These are phyloP conservation scores for Lottia gigantea DNA, from an alignment of 2,888 invertebrate species.

Conservation along the genomic window DNA sequence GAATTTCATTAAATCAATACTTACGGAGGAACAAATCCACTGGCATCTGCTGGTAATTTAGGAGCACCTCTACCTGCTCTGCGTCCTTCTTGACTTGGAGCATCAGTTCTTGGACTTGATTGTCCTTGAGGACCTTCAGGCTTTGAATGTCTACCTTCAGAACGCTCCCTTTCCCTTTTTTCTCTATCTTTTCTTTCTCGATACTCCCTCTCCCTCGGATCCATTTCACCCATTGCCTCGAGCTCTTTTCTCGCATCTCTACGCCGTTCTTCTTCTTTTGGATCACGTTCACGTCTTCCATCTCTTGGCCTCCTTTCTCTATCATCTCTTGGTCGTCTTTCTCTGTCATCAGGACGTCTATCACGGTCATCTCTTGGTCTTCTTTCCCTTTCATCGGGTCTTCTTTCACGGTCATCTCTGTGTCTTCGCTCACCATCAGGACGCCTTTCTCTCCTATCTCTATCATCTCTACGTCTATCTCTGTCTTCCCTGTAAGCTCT, in stretches of 20 bases:
- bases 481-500: slow-evolving; percentile 38
- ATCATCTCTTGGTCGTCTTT: slow-evolving; percentile 32
- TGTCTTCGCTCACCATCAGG: slow-evolving; percentile 26
- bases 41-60: slow-evolving; percentile 13
- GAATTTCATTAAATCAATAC: background rate
- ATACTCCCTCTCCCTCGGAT: slow-evolving; percentile 12
- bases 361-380: slow-evolving; percentile 24
- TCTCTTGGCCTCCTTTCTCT: slow-evolving; percentile 21
- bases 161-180: slow-evolving; percentile 16
- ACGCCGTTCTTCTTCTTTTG: slow-evolving; percentile 7
- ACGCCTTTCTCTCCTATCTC: slow-evolving; percentile 14
- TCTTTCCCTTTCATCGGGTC: slow-evolving; percentile 26
- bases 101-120: slow-evolving; percentile 21
- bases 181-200: background rate
- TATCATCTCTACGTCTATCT: slow-evolving; percentile 22
- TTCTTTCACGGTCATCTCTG: slow-evolving; percentile 29
- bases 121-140: slow-evolving; percentile 20
- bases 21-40: slow-evolving; percentile 5
- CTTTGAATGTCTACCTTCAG: slow-evolving; percentile 20
- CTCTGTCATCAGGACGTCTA: slow-evolving; percentile 25
- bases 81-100: slow-evolving; percentile 16
- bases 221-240: background rate
- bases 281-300: slow-evolving; percentile 26
- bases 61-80: slow-evolving; percentile 13
- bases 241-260: slow-evolving; percentile 5